Conservation (phyloP, 2,113 vertebrate genomes). For the Pristiophorus japonicus region DNA sequence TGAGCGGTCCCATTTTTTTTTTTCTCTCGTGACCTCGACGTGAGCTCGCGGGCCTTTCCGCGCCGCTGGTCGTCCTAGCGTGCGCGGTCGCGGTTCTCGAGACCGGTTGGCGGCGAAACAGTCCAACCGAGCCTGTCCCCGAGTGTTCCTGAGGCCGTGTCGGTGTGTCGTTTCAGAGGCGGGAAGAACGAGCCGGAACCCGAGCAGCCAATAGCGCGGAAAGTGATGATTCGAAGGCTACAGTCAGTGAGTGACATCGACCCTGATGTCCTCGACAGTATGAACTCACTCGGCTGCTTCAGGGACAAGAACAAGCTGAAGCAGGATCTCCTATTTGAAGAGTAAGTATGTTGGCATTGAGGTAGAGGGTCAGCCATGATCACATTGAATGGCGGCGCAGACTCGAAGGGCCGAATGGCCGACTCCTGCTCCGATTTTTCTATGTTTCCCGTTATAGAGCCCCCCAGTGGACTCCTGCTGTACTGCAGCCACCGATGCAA, state of each 20-base stretch:
- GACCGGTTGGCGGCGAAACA: neutral
- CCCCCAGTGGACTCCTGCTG: too few species aligned
- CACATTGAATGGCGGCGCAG: too few species aligned
- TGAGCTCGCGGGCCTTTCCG: neutral
- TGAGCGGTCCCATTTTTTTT: neutral
- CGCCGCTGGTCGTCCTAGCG: too few species aligned
- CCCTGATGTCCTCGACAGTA: constrained; percentile 82
- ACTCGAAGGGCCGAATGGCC: too few species aligned
- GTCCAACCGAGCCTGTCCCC: neutral
- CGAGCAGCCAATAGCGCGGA: constrained; percentile 70
- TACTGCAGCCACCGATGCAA: too few species aligned
- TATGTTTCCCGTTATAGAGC: too few species aligned
- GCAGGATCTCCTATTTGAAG: constrained; percentile 76
- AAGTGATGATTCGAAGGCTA: constrained; percentile 71
- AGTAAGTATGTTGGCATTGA: too few species aligned
- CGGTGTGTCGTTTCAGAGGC: constrained; percentile 51
- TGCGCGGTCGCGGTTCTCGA: too few species aligned
- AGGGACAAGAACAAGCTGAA: constrained; percentile 76
- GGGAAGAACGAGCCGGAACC: constrained; percentile 77
- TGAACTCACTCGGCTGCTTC: constrained; percentile 85
- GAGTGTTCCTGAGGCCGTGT: neutral
- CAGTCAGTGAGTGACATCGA: constrained; percentile 77
- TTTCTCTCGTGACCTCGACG: neutral
- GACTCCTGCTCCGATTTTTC: too few species aligned
- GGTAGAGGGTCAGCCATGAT: too few species aligned